Evolutionary conservation across 2,113 vertebrate species (phyloP).

Genomic region (Acanthochromis polyacanthus): DNA sequence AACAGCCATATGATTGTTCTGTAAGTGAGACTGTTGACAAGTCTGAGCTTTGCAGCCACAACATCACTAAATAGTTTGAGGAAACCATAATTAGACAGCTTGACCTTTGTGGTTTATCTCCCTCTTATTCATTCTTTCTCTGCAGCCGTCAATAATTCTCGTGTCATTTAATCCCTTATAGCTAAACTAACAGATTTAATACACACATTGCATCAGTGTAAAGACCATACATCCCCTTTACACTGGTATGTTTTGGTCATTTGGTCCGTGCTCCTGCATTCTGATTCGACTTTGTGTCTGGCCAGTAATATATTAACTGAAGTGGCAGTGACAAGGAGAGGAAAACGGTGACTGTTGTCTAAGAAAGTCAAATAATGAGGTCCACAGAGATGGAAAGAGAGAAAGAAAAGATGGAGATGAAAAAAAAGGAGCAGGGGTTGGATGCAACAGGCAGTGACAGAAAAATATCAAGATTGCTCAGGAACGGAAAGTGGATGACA

Average conservation of each 20-base stretch:
- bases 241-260: background rate
- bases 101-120: constrained; percentile 42
- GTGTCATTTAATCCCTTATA: background rate
- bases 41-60: background rate
- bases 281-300: constrained; percentile 12
- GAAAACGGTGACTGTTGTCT: constrained; percentile 35
- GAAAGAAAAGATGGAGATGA: constrained; percentile 1
- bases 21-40: background rate
- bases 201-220: constrained; percentile 1
- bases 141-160: constrained; percentile 17
- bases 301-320: constrained; percentile 34
- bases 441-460: background rate
- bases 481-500: background rate
- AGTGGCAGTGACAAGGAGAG: constrained; percentile 24
- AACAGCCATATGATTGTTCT: background rate
- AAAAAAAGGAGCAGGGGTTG: background rate
- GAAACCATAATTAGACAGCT: constrained; percentile 35
- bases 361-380: constrained; percentile 54
- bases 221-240: background rate
- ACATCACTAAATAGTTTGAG: background rate
- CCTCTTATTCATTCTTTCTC: constrained; percentile 25
- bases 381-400: constrained; percentile 37
- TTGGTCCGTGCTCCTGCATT: background rate
- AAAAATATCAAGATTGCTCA: background rate
- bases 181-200: background rate